Evolutionary conservation across 2,888 invertebrate species (phyloP).

Genomic region (Trissolcus japonicus): DNA sequence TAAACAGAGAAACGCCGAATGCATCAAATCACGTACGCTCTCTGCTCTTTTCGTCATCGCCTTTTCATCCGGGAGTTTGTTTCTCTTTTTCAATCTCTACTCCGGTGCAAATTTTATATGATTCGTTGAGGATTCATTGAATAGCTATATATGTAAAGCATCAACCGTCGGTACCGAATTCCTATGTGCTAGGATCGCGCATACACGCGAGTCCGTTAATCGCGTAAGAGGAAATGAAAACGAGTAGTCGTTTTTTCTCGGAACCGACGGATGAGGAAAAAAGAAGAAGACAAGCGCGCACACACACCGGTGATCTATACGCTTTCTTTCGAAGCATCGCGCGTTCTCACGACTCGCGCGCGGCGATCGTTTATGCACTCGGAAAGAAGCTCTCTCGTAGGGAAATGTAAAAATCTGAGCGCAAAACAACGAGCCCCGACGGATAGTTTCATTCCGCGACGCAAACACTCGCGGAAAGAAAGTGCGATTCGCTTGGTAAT

Average conservation of each 20-base stretch:
- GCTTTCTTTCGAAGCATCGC: slow-evolving; percentile 52
- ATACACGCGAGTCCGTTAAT: slow-evolving; percentile 64
- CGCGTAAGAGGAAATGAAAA: slow-evolving; percentile 74
- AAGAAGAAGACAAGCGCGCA: slow-evolving; percentile 38
- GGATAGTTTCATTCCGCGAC: slow-evolving; percentile 23
- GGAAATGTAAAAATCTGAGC: slow-evolving; percentile 37
- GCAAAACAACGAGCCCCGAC: slow-evolving; percentile 6
- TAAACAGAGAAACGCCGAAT: slow-evolving; percentile 13
- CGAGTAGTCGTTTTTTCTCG: slow-evolving; percentile 67
- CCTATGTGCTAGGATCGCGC: slow-evolving; percentile 28
- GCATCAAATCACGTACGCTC: slow-evolving; percentile 32
- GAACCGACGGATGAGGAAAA: slow-evolving; percentile 61
- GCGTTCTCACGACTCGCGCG: slow-evolving; percentile 56
- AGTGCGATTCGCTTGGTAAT: slow-evolving; percentile 15
- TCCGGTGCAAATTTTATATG: slow-evolving; percentile 13
- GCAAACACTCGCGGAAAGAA: slow-evolving; percentile 12
- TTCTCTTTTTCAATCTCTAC: slow-evolving; percentile 6
- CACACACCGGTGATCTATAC: slow-evolving; percentile 50
- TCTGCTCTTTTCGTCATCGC: background rate
- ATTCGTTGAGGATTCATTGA: slow-evolving; percentile 20
- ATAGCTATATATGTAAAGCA: slow-evolving; percentile 41
- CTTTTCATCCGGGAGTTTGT: background rate
- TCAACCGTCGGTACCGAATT: slow-evolving; percentile 27
- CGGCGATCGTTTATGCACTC: slow-evolving; percentile 49
- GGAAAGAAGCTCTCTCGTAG: slow-evolving; percentile 41